phyloP scores from a whole-genome alignment of 2,888 invertebrate genomes.

The Zele albiditarsus region DNA sequence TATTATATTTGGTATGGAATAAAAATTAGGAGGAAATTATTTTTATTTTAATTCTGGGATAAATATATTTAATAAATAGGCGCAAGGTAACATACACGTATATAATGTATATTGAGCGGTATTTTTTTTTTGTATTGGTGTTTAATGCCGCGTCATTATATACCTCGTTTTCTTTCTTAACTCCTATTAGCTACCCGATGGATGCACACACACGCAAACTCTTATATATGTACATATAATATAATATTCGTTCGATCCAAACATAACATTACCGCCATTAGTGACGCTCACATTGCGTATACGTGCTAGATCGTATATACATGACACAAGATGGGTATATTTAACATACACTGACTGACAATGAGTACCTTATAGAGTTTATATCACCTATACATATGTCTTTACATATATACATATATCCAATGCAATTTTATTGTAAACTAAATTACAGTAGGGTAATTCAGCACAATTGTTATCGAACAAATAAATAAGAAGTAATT shows the following conservation, averaged over 20 bases:
- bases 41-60: not conserved
- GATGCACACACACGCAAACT: slow-evolving; percentile 17
- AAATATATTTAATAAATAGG: slow-evolving; percentile 5
- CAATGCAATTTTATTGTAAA: not conserved
- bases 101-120: not conserved
- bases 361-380: not conserved
- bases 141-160: slow-evolving; percentile 60
- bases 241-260: slow-evolving; percentile 47
- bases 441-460: not conserved
- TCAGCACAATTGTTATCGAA: not conserved
- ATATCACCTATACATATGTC: not conserved
- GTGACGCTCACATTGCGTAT: slow-evolving; percentile 49
- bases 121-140: not conserved
- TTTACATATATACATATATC: not conserved
- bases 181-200: slow-evolving; percentile 49
- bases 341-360: slow-evolving; percentile 12
- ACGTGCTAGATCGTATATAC: slow-evolving; percentile 42
- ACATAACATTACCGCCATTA: slow-evolving; percentile 59
- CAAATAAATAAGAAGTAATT: too few relatives aligned
- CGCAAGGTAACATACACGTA: not conserved
- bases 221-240: slow-evolving; percentile 33
- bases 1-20: not conserved
- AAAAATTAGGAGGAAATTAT: not conserved
- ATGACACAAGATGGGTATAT: slow-evolving; percentile 12
- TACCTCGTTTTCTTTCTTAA: slow-evolving; percentile 52